Conservation (phyloP, 2,113 vertebrate species). For the Gila orcuttii region DNA sequence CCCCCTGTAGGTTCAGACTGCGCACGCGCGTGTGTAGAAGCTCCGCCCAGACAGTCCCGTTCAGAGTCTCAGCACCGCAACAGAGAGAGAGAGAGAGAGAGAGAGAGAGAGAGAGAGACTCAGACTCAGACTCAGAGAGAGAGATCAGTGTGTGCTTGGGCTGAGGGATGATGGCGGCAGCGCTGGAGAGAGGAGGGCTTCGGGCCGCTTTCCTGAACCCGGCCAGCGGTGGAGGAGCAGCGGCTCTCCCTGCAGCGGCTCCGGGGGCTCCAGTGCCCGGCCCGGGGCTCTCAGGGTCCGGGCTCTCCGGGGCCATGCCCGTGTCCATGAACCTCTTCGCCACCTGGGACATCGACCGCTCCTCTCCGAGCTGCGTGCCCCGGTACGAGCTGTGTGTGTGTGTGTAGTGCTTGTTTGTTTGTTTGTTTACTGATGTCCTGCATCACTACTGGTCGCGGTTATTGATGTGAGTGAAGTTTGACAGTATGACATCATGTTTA, state of each 20-base stretch:
- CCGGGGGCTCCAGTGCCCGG: slow-evolving; percentile 60
- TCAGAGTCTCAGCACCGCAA: background rate
- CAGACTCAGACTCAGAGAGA: too few relatives aligned
- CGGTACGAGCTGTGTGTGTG: slow-evolving; percentile 64
- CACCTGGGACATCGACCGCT: slow-evolving; percentile 82
- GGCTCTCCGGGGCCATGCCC: slow-evolving; percentile 66
- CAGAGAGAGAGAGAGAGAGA: too few relatives aligned
- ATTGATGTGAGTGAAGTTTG: too few relatives aligned
- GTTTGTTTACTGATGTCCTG: background rate
- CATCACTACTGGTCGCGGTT: too few relatives aligned
- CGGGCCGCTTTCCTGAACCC: slow-evolving; percentile 80
- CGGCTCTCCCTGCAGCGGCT: slow-evolving; percentile 61
- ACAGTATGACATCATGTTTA: too few relatives aligned
- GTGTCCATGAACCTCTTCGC: slow-evolving; percentile 84
- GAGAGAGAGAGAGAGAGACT: too few relatives aligned
- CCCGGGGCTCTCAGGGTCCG: slow-evolving; percentile 65
- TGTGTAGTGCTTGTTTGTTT: slow-evolving; percentile 38
- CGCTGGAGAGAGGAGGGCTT: slow-evolving; percentile 78
- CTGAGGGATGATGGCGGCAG: slow-evolving; percentile 80
- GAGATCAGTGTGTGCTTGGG: slow-evolving; percentile 3
- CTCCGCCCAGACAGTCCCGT: background rate
- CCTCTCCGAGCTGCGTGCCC: slow-evolving; percentile 81
- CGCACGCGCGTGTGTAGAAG: background rate
- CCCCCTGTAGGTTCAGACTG: background rate
- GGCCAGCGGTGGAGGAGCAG: slow-evolving; percentile 68